A percentile compares a stretch with the other conserved stretches of the same genome.
Evolutionary conservation across 2,888 invertebrate species (phyloP).

Genomic region (Lycocerus yunnanus): DNA sequence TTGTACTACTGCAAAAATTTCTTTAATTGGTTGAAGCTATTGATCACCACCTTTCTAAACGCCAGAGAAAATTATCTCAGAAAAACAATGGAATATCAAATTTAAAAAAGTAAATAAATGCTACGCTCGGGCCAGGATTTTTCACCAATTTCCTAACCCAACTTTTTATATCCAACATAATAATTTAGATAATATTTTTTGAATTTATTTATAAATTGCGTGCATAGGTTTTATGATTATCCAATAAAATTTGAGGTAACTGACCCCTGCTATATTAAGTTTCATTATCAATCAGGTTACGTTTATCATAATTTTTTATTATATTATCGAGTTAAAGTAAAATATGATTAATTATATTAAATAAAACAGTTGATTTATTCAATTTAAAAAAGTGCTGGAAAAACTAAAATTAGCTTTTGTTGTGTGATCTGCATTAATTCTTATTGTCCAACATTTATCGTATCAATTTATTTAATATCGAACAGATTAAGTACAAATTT

Average conservation of each 20-base stretch:
- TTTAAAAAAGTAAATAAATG: neutral
- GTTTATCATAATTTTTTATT: neutral
- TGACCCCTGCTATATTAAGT: neutral
- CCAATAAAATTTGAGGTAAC: neutral
- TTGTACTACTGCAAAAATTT: neutral
- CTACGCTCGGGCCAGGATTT: neutral
- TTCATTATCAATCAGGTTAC: neutral
- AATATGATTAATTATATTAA: neutral
- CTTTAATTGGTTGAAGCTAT: neutral
- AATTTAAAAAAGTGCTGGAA: neutral
- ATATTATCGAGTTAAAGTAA: neutral
- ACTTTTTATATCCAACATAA: neutral
- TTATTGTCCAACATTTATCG: neutral
- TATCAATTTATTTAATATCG: neutral
- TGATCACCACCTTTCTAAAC: neutral
- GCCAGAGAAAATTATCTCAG: neutral
- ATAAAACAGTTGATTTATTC: neutral
- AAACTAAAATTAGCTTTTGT: neutral
- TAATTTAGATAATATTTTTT: neutral
- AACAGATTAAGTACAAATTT: neutral
- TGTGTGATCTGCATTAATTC: neutral
- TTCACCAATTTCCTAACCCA: neutral
- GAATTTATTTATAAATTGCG: neutral
- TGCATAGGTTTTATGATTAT: neutral
- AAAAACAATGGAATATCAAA: neutral